Base-by-base conservation (phyloP, 2,113 vertebrate genomes). In the Isichthys henryi region DNA sequence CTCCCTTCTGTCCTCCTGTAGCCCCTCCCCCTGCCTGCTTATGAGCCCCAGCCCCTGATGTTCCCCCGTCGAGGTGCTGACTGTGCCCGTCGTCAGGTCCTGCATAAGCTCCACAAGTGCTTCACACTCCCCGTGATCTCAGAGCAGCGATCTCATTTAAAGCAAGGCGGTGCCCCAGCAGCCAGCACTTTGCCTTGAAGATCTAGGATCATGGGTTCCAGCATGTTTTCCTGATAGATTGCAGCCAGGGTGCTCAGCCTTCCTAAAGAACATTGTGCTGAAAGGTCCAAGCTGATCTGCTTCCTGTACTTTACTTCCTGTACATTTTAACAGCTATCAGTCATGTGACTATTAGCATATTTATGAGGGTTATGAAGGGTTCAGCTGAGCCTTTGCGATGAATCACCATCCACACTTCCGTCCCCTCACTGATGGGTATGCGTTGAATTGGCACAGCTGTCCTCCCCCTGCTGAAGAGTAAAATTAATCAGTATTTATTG, bases 401-500 rank as follows among this genome's bases (percentile, higher is more conserved):
- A 88, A 46, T 88, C 85, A 84, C 19, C 39, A 49, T 53, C 10
- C 85, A 88, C 56, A 45, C 13, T 15, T 45, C 13, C 52, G 48
- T 86, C 85, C 13, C 84, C 85, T 35, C 17, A 8, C 23, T 52
- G 48, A 52, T 45, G 43, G 56, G n/a, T 58, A 66, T 46, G 19
- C 35, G 46, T 66, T 62, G 27, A 43, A 58, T 31, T 8, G 31
- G 13, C 53, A 45, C 56, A 88, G 39, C 53, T 66, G 87, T 66
- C 87, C 52, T 46, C 39, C 87, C 21, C 27, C 39, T 31, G 9
- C 27, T 56, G 50, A 7, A 52, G 49, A 53, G 27, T 56, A 45
- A 58, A 88, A 88, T 8, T 66, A 43, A 46, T 88, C 31, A 88
- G 56, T 88, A 53, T 88, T 88, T 88, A 66, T 23, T 62, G 10